Evolutionary conservation across 30 jellyfish, hydroid and myxozoan genomes (phyloP), one percentile per base, ranked within the genome.

Genomic region (Clytia hemisphaerica): DNA sequence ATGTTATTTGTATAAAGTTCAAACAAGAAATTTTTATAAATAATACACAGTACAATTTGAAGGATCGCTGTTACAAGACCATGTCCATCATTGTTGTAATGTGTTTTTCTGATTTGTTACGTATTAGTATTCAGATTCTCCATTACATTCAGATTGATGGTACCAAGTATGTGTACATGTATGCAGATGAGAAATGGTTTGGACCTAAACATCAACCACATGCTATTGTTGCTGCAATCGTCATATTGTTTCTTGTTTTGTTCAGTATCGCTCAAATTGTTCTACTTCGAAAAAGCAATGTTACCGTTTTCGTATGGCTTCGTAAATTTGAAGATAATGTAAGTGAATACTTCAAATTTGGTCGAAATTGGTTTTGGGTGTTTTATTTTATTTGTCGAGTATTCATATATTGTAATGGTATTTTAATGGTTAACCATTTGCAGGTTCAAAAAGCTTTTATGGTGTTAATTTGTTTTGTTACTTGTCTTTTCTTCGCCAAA

Each of bases 41-140:
- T n/a, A n/a, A n/a, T n/a, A n/a, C n/a, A n/a, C n/a, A n/a, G n/a
- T n/a, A n/a, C n/a, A n/a, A n/a, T n/a, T n/a, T n/a, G n/a, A n/a
- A n/a, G n/a, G n/a, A n/a, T n/a, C n/a, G n/a, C n/a, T n/a, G n/a
- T n/a, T n/a, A n/a, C n/a, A n/a, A n/a, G n/a, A n/a, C n/a, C n/a
- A n/a, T n/a, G n/a, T n/a, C n/a, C n/a, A n/a, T n/a, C n/a, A n/a
- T n/a, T n/a, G n/a, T n/a, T n/a, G n/a, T 57, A 0, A 57, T 57
- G 70, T n/a, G 19, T 21, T 57, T 21, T 57, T 57, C 70, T 57
- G 70, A 57, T 57, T 31, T 57, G 25, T 22, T 33, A 16, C 37
- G 70, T 22, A 57, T 57, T 45, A 22, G 44, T 5, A 22, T 57
- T 57, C 30, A 45, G 70, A 38, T 57, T 0, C 70, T 57, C 16